Base-by-base conservation (phyloP, 2,888 invertebrate genomes). In the Villa cingulata region DNA sequence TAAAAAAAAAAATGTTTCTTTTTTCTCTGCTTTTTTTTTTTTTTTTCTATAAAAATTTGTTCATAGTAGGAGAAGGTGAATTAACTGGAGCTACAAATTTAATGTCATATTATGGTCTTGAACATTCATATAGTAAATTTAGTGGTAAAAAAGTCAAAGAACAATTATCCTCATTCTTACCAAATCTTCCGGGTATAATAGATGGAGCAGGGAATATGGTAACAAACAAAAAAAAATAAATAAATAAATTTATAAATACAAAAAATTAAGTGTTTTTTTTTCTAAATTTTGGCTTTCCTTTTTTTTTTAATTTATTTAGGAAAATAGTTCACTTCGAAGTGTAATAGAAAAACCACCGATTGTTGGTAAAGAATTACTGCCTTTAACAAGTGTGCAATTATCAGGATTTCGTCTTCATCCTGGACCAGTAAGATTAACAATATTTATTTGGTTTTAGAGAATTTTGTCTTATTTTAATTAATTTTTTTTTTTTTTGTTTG, bases 101-200 rank as follows among this genome's bases (percentile, higher is more conserved):
- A 70, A 94, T 96, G 89, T 85, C 86, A 63, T 85, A 89, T 74
- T 88, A 96, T 80, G 90, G 89, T 56, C 76, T 96, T 54, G 95
- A 96, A 72, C 94, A 96, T 72, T 91, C 95, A 18, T 92, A 95
- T 70, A 94, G 88, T 72, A 96, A 94, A 76, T 95, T 95, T 72
- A 94, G 90, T 73, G 94, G 92, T 45, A 92, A 94, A 64, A 94
- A 94, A 71, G 77, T 91, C 16, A 89, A 94, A 66, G 95, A 96
- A 68, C 91, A 92, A 48, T 72, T 96, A 50, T 92, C 94, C 37
- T 91, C 95, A 15, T 96, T 96, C 70, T 74, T 96, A 53, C 95
- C 95, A 18, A 90, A 89, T 66, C 74, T 96, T 48, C 96, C 96
- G 45, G 95, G 96, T 18, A 90, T 91, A 54, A 84, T 95, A 55